These are phyloP conservation scores for Cydia pomonella DNA, from an alignment of 1,140 invertebrate species.

Conservation along the genomic window DNA sequence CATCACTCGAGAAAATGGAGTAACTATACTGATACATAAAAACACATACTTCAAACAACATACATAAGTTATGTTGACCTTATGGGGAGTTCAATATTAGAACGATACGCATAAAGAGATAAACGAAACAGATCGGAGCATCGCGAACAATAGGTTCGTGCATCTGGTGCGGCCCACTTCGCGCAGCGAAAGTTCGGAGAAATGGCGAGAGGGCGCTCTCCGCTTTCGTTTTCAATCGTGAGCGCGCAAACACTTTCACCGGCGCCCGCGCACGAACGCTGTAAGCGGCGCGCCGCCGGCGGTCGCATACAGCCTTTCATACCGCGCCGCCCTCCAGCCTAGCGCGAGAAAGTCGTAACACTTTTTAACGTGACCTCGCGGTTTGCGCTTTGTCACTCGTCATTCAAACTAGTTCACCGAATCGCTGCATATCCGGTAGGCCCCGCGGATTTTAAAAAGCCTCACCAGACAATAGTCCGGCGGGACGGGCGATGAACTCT, in stretches of 20 bases:
- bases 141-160: constrained; percentile 65
- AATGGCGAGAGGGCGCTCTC: constrained; percentile 78
- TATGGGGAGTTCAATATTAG: constrained; percentile 6
- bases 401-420: constrained; percentile 73
- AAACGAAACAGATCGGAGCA: constrained; percentile 44
- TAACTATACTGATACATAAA: neutral
- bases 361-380: constrained; percentile 78
- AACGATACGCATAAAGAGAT: neutral
- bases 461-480: constrained; percentile 53
- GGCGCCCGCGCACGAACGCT: constrained; percentile 60
- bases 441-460: constrained; percentile 44
- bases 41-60: neutral
- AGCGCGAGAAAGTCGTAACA: constrained; percentile 81
- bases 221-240: constrained; percentile 79
- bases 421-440: constrained; percentile 52
- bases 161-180: constrained; percentile 74
- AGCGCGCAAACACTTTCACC: constrained; percentile 78
- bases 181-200: constrained; percentile 77
- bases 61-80: neutral
- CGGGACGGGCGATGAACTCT: constrained; percentile 70
- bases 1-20: neutral
- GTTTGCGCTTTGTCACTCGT: constrained; percentile 73
- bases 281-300: constrained; percentile 62
- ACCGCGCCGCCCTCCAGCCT: constrained; percentile 53
- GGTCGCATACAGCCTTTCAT: constrained; percentile 71